phyloP scores from a whole-genome alignment of 2,113 vertebrate genomes.

The Candoia aspera region DNA sequence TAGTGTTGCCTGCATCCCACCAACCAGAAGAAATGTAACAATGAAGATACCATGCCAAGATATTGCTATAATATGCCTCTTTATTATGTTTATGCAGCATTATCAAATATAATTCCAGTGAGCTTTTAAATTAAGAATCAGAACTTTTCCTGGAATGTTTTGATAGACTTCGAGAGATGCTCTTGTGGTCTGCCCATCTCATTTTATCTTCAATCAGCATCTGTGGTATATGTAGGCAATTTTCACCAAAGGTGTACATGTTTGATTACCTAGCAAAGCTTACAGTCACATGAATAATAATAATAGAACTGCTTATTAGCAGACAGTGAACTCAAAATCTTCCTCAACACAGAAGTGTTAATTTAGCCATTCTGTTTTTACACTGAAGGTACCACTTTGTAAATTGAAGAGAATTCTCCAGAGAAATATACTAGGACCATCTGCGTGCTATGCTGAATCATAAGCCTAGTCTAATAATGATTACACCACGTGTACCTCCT shows the following conservation, averaged over 20 bases:
- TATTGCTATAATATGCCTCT: neutral
- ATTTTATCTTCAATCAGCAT: neutral
- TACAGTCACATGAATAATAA: slow-evolving; percentile 13
- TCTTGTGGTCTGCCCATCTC: neutral
- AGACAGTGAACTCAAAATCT: neutral
- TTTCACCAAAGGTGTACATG: neutral
- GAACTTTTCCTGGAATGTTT: neutral
- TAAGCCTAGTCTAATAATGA: neutral
- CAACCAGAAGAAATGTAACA: neutral
- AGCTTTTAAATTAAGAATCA: neutral
- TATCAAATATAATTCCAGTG: fast-evolving
- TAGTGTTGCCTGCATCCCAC: neutral
- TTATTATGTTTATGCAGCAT: neutral
- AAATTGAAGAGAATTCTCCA: neutral
- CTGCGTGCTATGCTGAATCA: neutral
- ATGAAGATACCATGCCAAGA: neutral
- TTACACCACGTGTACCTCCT: neutral
- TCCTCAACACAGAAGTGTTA: neutral
- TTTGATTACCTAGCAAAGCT: neutral
- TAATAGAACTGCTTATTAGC: neutral
- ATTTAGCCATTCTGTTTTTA: neutral
- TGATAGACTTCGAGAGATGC: neutral
- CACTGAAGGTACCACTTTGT: neutral
- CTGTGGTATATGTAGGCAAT: neutral
- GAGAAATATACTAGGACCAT: neutral